phyloP scores from a whole-genome alignment of 2,113 vertebrate genomes.

The Semnornis frantzii region DNA sequence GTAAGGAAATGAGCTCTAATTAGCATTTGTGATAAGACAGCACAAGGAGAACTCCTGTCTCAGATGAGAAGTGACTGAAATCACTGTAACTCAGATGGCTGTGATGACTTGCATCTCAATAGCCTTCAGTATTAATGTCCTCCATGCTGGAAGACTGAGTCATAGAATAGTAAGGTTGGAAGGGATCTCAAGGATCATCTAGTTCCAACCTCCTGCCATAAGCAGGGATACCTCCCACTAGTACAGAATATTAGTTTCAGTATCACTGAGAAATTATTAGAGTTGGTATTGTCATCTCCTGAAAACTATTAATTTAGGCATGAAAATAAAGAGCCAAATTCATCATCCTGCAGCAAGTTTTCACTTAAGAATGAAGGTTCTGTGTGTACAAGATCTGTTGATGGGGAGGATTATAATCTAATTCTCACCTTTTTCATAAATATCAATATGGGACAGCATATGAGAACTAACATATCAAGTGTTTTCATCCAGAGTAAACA shows the following conservation, averaged over 20 bases:
- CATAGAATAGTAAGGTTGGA: no score
- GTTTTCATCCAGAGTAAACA: not conserved
- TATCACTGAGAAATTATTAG: not conserved
- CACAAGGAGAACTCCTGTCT: not conserved
- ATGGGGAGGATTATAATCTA: not conserved
- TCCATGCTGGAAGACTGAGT: not conserved
- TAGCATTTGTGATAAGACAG: not conserved
- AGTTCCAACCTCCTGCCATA: no score
- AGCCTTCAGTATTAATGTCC: not conserved
- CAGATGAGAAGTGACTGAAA: not conserved
- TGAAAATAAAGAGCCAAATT: not conserved
- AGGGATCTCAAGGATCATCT: no score
- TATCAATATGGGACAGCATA: not conserved
- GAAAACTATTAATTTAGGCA: not conserved
- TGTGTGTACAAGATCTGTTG: not conserved
- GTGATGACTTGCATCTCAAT: not conserved
- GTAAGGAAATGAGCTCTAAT: not conserved
- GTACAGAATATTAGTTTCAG: not conserved
- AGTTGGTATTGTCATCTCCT: not conserved
- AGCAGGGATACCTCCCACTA: no score
- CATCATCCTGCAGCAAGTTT: not conserved
- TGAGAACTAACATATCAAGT: not conserved
- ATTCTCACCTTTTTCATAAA: not conserved
- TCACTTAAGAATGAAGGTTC: not conserved
- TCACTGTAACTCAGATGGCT: not conserved